Base-by-base conservation (phyloP, 2,797 vertebrate genomes). In the Falco berigora region DNA sequence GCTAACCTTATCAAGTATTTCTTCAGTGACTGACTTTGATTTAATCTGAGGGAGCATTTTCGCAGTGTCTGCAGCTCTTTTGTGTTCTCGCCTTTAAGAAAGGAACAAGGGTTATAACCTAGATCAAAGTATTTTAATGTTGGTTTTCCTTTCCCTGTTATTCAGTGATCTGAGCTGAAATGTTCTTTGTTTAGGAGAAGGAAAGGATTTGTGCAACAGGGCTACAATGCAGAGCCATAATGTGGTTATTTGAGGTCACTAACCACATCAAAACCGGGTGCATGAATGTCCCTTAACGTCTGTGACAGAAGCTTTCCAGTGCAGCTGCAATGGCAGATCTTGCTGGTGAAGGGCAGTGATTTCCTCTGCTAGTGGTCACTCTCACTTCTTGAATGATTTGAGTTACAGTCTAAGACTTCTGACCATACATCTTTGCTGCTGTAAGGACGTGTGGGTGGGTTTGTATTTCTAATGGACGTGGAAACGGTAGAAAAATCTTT, bases 361-460 rank as follows among this genome's bases (percentile, higher is more conserved):
- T 83, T n/a, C 64, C 58, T 40, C 68, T 77, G 58, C 78, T 38
- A 3, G 58, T 25, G 30, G 34, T 67, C 55, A 2, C 49, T 4
- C 42, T 73, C 44, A 77, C 4, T 27, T 52, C 58, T 40, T 34
- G 25, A 61, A 6, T 55, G 19, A 25, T 69, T 44, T 30, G 56
- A 14, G 53, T 67, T 82, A 8, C 1, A 5, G 24, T 17, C 10
- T 38, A 79, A 67, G 62, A 3, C 30, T 42, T 40, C 46, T 15
- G 50, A 10, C n/a, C 30, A 2, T n/a, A 6, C 6, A 0, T 32
- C 40, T 53, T 50, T 66, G 40, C 17, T 71, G 30, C 40, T 30
- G 42, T 17, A 1, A 16, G 28, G 17, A 9, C 2, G 1, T 0
- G 5, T 3, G 27, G 24, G 7, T 38, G 52, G 0, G 14, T 34